phyloP scores from a whole-genome alignment of 2,797 vertebrate species.

The Sciurus carolinensis region DNA sequence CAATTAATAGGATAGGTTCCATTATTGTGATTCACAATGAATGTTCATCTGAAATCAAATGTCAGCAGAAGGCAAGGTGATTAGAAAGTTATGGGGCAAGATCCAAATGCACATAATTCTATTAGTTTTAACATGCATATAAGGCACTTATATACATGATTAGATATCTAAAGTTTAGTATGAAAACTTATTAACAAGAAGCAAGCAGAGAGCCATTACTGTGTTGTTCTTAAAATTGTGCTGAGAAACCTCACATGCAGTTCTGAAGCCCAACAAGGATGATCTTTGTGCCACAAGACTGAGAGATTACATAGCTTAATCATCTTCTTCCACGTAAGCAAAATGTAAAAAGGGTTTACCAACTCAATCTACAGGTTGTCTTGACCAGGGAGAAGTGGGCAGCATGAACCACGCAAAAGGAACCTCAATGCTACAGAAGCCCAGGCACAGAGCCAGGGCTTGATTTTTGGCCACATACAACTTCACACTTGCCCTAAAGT shows the following conservation, averaged over 20 bases:
- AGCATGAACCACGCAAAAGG: not conserved
- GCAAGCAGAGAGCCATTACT: not conserved
- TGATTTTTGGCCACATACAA: too few relatives aligned
- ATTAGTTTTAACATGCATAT: not conserved
- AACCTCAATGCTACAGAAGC: not conserved
- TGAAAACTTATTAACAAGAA: slow-evolving; percentile 35
- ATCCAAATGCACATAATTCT: not conserved
- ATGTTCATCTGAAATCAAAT: slow-evolving; percentile 38
- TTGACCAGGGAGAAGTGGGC: not conserved
- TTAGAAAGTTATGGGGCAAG: slow-evolving; percentile 76
- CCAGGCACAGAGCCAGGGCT: not conserved
- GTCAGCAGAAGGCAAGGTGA: slow-evolving; percentile 25
- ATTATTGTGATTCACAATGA: not conserved
- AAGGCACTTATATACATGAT: not conserved
- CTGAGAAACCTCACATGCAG: slow-evolving; percentile 37
- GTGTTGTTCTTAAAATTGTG: not conserved
- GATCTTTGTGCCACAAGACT: rapidly evolving
- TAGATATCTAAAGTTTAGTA: slow-evolving; percentile 6
- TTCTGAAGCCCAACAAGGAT: not conserved
- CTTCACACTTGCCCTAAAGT: too few relatives aligned
- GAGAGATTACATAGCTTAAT: not conserved
- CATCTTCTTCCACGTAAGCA: not conserved
- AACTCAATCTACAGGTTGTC: not conserved
- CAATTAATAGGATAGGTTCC: not conserved
- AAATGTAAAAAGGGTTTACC: not conserved